Conservation (phyloP, 2,888 invertebrate species). For the Alviniconcha strummeri region DNA sequence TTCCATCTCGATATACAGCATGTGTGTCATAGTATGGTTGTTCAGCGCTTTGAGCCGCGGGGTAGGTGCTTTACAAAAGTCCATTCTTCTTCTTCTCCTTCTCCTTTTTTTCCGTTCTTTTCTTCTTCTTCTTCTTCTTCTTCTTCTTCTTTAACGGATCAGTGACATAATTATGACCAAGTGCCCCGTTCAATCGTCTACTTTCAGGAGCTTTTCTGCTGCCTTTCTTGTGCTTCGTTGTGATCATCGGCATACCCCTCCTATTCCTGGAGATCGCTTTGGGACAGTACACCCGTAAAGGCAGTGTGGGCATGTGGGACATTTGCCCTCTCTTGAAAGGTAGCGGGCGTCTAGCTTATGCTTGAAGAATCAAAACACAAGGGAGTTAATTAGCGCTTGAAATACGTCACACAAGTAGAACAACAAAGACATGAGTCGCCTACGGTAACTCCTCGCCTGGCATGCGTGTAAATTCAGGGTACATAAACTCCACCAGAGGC, state of each 20-base stretch:
- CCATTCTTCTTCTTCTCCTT: neutral
- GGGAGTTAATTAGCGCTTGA: too few relatives aligned
- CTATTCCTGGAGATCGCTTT: conserved; percentile 16
- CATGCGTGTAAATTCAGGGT: too few relatives aligned
- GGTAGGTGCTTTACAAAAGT: too few relatives aligned
- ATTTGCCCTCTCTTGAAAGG: conserved; percentile 20
- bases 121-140: neutral
- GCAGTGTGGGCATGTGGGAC: conserved; percentile 11
- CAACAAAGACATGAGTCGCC: too few relatives aligned
- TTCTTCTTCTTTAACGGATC: neutral
- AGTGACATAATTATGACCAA: neutral
- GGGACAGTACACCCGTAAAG: conserved; percentile 11
- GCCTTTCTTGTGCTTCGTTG: neutral
- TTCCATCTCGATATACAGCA: too few relatives aligned
- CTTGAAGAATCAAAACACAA: too few relatives aligned
- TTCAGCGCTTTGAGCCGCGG: too few relatives aligned
- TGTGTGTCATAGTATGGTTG: too few relatives aligned
- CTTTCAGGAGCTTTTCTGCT: conserved; percentile 13
- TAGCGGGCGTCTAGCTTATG: neutral
- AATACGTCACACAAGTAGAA: too few relatives aligned
- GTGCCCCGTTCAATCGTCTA: neutral
- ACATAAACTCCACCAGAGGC: too few relatives aligned
- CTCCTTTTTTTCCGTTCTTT: neutral
- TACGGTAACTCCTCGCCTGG: too few relatives aligned
- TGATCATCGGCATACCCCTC: conserved; percentile 13